Conservation (phyloP, 2,888 invertebrate species). For the Mythimna pallens region DNA sequence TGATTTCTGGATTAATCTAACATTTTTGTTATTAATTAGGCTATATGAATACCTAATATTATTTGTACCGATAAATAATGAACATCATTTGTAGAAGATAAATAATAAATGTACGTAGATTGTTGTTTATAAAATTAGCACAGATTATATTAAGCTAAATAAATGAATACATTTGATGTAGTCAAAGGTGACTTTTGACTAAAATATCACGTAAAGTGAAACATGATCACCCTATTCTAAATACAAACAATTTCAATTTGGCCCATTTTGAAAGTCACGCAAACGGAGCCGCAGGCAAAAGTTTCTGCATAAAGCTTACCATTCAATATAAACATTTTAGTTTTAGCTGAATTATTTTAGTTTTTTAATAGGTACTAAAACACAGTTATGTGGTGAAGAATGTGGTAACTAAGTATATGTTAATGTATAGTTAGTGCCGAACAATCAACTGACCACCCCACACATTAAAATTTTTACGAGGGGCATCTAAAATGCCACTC, state of each 20-base stretch:
- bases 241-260: constrained; percentile 35
- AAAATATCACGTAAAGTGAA: background rate
- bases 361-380: background rate
- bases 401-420: constrained; percentile 67
- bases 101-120: constrained; percentile 6
- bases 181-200: constrained; percentile 5
- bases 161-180: background rate
- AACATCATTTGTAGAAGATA: constrained; percentile 25
- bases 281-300: background rate
- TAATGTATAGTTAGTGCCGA: constrained; percentile 69
- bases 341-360: constrained; percentile 10
- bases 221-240: background rate
- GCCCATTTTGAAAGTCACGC: constrained; percentile 22
- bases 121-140: background rate
- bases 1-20: constrained; percentile 85
- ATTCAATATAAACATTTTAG: constrained; percentile 1
- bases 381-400: constrained; percentile 39
- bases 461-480: constrained; percentile 81
- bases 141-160: constrained; percentile 10
- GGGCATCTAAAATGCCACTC: constrained; percentile 84
- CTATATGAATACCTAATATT: constrained; percentile 46
- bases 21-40: constrained; percentile 74
- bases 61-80: constrained; percentile 32
- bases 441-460: constrained; percentile 74
- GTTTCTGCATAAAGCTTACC: constrained; percentile 8